A percentile compares a stretch with the other conserved stretches of the same genome.
These are phyloP conservation scores for Crotalus helleri DNA, from an alignment of 2,113 vertebrate species.

Conservation along the genomic window DNA sequence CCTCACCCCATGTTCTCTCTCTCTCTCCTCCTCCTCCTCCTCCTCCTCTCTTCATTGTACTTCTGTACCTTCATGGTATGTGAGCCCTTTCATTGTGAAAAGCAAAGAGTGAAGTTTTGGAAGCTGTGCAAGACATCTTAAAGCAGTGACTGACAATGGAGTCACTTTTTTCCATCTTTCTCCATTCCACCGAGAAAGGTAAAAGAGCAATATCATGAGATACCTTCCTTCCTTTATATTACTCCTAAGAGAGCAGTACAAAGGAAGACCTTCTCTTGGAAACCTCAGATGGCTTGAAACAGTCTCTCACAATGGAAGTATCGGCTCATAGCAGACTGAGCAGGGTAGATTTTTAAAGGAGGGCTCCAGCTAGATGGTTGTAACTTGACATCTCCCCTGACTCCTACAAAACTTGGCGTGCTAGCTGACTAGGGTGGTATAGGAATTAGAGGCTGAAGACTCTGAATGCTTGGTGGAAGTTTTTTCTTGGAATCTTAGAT, in stretches of 20 bases:
- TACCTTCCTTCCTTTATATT: too few relatives aligned
- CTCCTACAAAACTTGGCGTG: background rate
- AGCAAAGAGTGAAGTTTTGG: background rate
- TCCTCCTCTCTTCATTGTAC: background rate
- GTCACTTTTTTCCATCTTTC: background rate
- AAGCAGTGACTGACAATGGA: background rate
- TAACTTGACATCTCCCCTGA: background rate
- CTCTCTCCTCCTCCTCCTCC: background rate
- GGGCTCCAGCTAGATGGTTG: background rate
- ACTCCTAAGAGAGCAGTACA: background rate
- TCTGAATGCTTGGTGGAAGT: background rate
- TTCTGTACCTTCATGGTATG: background rate
- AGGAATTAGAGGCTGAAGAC: background rate
- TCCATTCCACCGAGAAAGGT: background rate
- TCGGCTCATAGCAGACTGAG: background rate
- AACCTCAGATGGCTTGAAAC: background rate
- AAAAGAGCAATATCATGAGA: background rate
- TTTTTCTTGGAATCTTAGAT: background rate
- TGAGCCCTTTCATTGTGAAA: background rate
- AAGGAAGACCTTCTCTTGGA: background rate
- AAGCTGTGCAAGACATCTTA: background rate
- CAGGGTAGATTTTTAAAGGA: background rate
- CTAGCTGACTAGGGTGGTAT: background rate
- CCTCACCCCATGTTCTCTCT: background rate
- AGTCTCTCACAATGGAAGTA: background rate